These are phyloP conservation scores for Girardinichthys multiradiatus DNA, from an alignment of 2,113 vertebrate genomes.

Conservation along the genomic window DNA sequence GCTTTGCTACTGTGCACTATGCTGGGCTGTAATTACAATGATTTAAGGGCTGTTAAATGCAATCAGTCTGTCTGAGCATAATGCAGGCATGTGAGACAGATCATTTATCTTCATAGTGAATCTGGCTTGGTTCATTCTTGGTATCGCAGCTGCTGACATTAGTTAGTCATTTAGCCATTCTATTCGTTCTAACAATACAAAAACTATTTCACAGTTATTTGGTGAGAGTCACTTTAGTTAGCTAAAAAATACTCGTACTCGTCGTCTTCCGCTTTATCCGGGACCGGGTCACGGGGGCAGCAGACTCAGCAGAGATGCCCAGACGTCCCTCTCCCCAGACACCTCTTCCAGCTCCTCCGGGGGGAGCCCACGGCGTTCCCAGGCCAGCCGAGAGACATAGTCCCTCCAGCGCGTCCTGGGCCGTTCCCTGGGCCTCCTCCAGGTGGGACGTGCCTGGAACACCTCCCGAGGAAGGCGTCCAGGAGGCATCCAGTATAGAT, in stretches of 20 bases:
- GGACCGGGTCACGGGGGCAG: too few species aligned
- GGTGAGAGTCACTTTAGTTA: conserved; percentile 10
- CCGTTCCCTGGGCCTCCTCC: too few species aligned
- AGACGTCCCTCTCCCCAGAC: too few species aligned
- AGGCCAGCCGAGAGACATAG: too few species aligned
- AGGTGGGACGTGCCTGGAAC: too few species aligned
- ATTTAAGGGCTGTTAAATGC: conserved; percentile 59
- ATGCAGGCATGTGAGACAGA: conserved; percentile 34
- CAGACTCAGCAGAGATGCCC: too few species aligned
- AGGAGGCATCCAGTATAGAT: too few species aligned
- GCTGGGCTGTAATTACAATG: conserved; percentile 57
- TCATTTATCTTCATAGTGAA: conserved; percentile 18
- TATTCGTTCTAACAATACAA: background rate
- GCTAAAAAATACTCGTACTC: background rate
- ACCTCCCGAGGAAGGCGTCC: too few species aligned
- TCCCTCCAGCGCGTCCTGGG: too few species aligned
- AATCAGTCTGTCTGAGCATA: conserved; percentile 45
- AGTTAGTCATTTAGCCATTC: conserved; percentile 8
- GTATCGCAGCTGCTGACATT: conserved; percentile 22
- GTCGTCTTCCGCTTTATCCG: too few species aligned
- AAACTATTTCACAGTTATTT: conserved; percentile 16
- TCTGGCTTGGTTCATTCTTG: conserved; percentile 8
- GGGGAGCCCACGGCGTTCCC: too few species aligned
- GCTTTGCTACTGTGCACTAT: conserved; percentile 32
- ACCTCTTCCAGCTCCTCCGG: too few species aligned